Evolutionary conservation across 2,797 vertebrate genomes (phyloP).

Genomic region (Bufotes viridis): DNA sequence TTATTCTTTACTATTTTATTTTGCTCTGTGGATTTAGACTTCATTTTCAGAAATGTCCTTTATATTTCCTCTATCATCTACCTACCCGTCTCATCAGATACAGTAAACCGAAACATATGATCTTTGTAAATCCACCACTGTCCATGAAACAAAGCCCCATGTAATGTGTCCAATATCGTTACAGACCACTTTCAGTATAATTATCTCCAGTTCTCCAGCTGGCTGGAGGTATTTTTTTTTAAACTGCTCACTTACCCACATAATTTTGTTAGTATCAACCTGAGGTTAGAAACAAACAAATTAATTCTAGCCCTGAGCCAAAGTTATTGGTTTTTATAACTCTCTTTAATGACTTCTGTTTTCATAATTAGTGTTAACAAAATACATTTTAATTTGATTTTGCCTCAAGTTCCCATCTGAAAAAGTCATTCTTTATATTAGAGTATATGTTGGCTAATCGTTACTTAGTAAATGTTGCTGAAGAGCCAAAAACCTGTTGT

Average conservation of each 20-base stretch:
- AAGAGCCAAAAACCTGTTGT: constrained; percentile 24
- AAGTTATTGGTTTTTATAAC: constrained; percentile 61
- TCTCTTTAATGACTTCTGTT: constrained; percentile 67
- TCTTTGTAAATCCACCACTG: constrained; percentile 11
- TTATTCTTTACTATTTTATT: not conserved
- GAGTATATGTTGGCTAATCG: constrained; percentile 54
- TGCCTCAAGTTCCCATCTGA: constrained; percentile 62
- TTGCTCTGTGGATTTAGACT: no score
- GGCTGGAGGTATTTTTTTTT: constrained; percentile 2
- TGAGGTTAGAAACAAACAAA: constrained; percentile 64
- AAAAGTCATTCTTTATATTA: constrained; percentile 57
- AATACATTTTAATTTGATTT: constrained; percentile 66
- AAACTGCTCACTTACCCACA: constrained; percentile 39
- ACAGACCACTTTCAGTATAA: constrained; percentile 1
- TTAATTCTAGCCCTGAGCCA: constrained; percentile 59
- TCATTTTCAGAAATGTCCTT: not conserved
- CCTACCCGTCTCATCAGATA: not conserved
- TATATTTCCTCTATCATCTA: no score
- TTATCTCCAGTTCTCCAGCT: constrained; percentile 33
- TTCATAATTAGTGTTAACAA: constrained; percentile 67
- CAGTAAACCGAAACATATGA: constrained; percentile 8
- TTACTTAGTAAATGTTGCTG: constrained; percentile 21
- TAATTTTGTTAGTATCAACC: constrained; percentile 66
- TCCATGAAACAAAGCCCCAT: constrained; percentile 29
- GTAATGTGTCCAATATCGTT: not conserved